A percentile compares a stretch with the other conserved stretches of the same genome.
phyloP scores from a whole-genome alignment of 2,797 vertebrate genomes.

The Serranus cabrilla region DNA sequence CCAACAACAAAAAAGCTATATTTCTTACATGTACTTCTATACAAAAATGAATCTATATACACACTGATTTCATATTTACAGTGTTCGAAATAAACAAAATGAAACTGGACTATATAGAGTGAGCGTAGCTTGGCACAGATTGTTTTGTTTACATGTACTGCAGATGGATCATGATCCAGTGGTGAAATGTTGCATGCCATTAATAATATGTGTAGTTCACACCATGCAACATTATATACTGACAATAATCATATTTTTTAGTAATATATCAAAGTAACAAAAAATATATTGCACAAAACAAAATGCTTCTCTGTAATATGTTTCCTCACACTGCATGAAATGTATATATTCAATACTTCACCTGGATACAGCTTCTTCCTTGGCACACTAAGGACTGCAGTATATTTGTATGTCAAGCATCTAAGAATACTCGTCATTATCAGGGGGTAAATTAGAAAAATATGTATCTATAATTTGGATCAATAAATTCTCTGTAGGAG shows the following conservation, averaged over 20 bases:
- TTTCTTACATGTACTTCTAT: conserved; percentile 56
- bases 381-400: conserved; percentile 31
- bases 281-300: conserved; percentile 65
- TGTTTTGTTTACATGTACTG: conserved; percentile 25
- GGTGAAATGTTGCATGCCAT: conserved; percentile 55
- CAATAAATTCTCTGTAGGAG: conserved; percentile 29
- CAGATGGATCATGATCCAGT: conserved; percentile 27
- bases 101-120: conserved; percentile 21
- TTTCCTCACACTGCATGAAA: conserved; percentile 69
- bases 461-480: conserved; percentile 44
- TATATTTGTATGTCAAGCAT: conserved; percentile 21
- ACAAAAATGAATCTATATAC: conserved; percentile 69
- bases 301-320: conserved; percentile 54
- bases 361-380: conserved; percentile 40
- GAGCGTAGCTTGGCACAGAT: conserved; percentile 34
- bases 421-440: conserved; percentile 23
- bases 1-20: conserved; percentile 60
- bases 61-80: conserved; percentile 70
- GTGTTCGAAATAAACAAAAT: conserved; percentile 44
- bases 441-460: conserved; percentile 58
- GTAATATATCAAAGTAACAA: conserved; percentile 52
- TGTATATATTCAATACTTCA: conserved; percentile 57
- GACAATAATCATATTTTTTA: conserved; percentile 32
- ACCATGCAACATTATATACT: conserved; percentile 69
- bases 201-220: conserved; percentile 58